Conservation (phyloP, 2,797 vertebrate species). For the Propithecus perrieri region DNA sequence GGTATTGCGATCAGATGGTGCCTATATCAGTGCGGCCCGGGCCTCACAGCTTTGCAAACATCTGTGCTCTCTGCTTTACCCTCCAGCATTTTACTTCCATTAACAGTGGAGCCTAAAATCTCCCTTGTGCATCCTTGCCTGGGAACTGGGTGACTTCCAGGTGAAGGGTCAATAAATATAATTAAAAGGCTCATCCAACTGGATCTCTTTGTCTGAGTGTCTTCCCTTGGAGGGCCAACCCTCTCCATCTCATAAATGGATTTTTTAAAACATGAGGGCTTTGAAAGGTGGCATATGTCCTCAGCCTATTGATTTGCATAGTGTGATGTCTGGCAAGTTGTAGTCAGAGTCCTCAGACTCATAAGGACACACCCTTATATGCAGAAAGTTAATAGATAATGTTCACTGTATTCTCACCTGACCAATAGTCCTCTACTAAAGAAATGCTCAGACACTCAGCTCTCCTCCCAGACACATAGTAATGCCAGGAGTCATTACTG, state of each 20-base stretch:
- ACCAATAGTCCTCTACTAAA: not conserved
- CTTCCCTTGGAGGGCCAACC: conserved; percentile 35
- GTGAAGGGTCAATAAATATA: conserved; percentile 66
- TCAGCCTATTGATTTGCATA: conserved; percentile 33
- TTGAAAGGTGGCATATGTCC: not conserved
- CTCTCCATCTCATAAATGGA: conserved; percentile 14
- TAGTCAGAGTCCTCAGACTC: not conserved
- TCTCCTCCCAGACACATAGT: not conserved
- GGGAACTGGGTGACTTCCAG: conserved; percentile 58
- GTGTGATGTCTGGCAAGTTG: conserved; percentile 9
- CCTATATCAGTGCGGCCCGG: not conserved
- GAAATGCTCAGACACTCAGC: not conserved
- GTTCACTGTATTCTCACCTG: not conserved
- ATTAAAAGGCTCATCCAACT: conserved; percentile 62
- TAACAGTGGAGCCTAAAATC: conserved; percentile 54
- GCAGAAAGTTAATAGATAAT: not conserved
- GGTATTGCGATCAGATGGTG: not conserved
- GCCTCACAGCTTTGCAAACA: conserved; percentile 11
- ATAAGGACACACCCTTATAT: not conserved
- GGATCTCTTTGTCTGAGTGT: conserved; percentile 44
- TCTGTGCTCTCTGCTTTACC: conserved; percentile 31
- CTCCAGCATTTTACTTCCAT: conserved; percentile 64
- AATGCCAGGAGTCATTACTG: not conserved
- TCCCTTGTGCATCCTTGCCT: not conserved
- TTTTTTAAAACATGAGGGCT: conserved; percentile 31